Conservation (phyloP, 2,797 vertebrate genomes). For the Corythornis leucogaster region DNA sequence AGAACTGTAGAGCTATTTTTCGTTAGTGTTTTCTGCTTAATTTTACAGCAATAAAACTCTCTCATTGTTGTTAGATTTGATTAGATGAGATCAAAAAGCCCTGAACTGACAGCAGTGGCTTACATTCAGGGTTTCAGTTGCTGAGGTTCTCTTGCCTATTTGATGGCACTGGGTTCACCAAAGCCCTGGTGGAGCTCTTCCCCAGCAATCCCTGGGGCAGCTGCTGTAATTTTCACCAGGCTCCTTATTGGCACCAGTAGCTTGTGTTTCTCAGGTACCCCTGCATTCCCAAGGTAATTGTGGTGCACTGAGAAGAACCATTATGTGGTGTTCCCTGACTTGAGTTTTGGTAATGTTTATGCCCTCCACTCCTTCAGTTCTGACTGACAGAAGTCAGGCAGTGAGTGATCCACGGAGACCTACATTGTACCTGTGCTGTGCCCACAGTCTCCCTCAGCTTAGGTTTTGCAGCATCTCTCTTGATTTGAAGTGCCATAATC, state of each 20-base stretch:
- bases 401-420: rapidly evolving
- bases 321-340: background rate
- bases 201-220: rapidly evolving
- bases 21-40: conserved; percentile 30
- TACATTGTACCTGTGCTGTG: background rate
- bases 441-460: background rate
- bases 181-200: rapidly evolving
- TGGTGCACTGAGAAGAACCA: background rate
- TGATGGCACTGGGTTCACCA: background rate
- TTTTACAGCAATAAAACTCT: conserved; percentile 20
- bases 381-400: background rate
- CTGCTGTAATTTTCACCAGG: background rate
- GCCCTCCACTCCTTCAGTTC: background rate
- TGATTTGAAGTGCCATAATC: background rate
- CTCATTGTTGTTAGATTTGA: conserved; percentile 21
- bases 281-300: background rate
- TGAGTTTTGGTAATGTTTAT: background rate
- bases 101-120: background rate
- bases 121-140: background rate
- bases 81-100: conserved; percentile 35
- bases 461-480: background rate
- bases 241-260: background rate
- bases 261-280: background rate
- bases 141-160: background rate
- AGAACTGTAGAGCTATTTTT: conserved; percentile 40